Evolutionary conservation across 2,888 invertebrate species (phyloP).

Genomic region (Agrotis puta): DNA sequence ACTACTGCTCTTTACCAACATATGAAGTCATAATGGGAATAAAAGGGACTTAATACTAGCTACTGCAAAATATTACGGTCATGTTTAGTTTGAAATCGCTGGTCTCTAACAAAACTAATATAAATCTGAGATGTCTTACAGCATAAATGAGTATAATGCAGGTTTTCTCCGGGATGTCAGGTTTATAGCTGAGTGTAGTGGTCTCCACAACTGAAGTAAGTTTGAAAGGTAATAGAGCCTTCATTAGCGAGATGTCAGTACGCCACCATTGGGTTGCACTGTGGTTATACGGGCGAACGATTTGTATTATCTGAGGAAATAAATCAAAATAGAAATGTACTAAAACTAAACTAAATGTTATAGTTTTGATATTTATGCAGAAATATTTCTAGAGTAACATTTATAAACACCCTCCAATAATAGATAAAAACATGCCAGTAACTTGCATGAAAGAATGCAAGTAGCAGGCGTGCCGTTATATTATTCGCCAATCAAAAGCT

Average conservation of each 20-base stretch:
- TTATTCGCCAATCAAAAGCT: no score
- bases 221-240: conserved; percentile 81
- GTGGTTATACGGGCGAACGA: conserved; percentile 80
- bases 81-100: background rate
- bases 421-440: background rate
- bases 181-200: conserved; percentile 65
- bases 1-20: no score
- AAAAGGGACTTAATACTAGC: background rate
- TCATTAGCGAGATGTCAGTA: conserved; percentile 82
- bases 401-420: background rate
- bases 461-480: no score
- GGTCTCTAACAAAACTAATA: background rate
- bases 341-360: background rate
- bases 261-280: conserved; percentile 81
- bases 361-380: no score
- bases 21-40: no score
- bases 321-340: background rate
- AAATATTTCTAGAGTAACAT: no score
- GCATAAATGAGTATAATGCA: conserved; percentile 81
- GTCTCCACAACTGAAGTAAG: conserved; percentile 72
- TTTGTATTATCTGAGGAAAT: conserved; percentile 79
- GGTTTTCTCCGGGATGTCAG: conserved; percentile 66
- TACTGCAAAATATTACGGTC: background rate
- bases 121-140: conserved; percentile 69
- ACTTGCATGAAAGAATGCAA: no score